Evolutionary conservation across 1,140 invertebrate genomes (phyloP).

Genomic region (Lasaia peninsularis): DNA sequence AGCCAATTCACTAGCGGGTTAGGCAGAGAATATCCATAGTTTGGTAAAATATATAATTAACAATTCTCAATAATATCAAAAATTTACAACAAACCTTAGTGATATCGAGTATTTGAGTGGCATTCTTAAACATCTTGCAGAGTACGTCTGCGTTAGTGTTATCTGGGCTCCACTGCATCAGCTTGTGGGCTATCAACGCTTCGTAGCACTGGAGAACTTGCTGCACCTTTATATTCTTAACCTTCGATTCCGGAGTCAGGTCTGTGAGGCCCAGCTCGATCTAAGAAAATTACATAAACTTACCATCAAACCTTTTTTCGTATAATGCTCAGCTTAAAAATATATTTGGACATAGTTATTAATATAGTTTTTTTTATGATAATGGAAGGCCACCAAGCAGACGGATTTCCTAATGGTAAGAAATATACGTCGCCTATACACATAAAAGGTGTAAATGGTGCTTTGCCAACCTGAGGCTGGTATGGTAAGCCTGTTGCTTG

Average conservation of each 20-base stretch:
- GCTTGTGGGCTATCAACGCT: constrained; percentile 69
- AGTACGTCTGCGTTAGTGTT: constrained; percentile 50
- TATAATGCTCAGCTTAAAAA: too few species aligned
- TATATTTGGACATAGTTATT: too few species aligned
- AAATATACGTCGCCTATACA: too few species aligned
- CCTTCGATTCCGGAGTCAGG: constrained; percentile 68
- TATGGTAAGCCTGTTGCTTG: too few species aligned
- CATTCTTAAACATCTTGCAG: constrained; percentile 67
- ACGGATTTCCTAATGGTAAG: too few species aligned
- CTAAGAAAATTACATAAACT: constrained; percentile 21
- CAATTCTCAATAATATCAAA: background rate
- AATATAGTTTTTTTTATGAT: too few species aligned
- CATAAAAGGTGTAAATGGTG: too few species aligned
- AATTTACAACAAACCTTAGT: constrained; percentile 59
- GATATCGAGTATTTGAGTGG: constrained; percentile 66
- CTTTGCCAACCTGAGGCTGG: too few species aligned
- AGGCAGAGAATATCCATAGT: too few species aligned
- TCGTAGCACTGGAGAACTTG: constrained; percentile 72
- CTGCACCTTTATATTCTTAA: constrained; percentile 67
- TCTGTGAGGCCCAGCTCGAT: constrained; percentile 59
- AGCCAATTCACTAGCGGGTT: too few species aligned
- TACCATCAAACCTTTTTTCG: background rate
- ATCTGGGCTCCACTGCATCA: constrained; percentile 66
- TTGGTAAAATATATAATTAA: too few species aligned
- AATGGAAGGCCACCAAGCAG: too few species aligned